Evolutionary conservation across 2,113 vertebrate genomes (phyloP).

Genomic region (Steatornis caripensis): DNA sequence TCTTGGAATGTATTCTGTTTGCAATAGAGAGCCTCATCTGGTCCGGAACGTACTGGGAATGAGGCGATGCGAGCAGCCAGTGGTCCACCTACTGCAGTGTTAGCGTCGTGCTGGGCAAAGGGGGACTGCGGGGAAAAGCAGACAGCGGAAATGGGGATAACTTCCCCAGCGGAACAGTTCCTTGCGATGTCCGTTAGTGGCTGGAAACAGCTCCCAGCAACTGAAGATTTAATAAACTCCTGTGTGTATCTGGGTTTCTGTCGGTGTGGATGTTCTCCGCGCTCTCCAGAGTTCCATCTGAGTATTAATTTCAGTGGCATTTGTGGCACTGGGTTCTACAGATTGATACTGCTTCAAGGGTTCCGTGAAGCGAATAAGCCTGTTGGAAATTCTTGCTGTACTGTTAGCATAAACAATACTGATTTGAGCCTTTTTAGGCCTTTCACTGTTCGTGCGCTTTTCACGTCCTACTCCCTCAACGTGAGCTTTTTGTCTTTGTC

Average conservation of each 20-base stretch:
- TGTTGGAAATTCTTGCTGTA: background rate
- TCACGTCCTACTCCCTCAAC: background rate
- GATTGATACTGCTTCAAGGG: background rate
- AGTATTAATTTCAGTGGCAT: background rate
- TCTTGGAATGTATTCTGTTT: conserved; percentile 8
- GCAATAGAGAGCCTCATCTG: background rate
- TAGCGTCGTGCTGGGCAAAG: background rate
- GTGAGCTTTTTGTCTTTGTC: background rate
- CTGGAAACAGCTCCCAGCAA: background rate
- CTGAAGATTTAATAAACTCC: background rate
- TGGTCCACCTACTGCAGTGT: background rate
- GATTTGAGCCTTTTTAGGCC: background rate
- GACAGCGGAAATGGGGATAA: background rate
- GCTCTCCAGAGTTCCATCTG: background rate
- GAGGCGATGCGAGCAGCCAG: background rate
- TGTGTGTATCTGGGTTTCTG: background rate
- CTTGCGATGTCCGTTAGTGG: background rate
- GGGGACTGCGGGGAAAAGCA: accelerated
- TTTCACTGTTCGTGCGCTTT: background rate
- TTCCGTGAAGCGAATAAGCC: background rate
- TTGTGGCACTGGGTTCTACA: background rate
- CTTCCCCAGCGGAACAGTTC: background rate
- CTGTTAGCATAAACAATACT: background rate
- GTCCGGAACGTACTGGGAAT: background rate
- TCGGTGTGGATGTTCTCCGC: background rate